Evolutionary conservation across 1,140 invertebrate species (phyloP), one percentile per base, ranked within the genome.

Genomic region (Lineus longissimus): DNA sequence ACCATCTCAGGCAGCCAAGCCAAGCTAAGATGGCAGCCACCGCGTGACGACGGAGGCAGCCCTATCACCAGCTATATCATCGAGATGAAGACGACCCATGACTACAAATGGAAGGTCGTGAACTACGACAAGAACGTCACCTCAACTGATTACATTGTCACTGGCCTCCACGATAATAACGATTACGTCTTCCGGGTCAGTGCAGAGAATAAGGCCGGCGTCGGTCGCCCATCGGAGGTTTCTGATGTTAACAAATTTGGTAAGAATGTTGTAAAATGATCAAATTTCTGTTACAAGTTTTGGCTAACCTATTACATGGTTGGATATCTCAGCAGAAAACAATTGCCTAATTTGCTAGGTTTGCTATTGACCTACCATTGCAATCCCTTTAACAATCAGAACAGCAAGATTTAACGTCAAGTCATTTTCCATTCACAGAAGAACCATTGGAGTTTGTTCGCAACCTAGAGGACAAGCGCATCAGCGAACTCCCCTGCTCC

Each of bases 171-270:
- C 2, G 93, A 97, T 81, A 93, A 93, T 27, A 94, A 96, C 78
- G 91, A 95, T 76, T 99, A 99, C 78, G 93, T 97, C 81, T 98
- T 98, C 82, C 87, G 95, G 70, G 91, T 99, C 1, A 89, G 90
- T 11, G 96, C 96, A 31, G 87, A 94, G 25, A 99, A 98, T 81
- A 91, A 93, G 29, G 95, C 94, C 59, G 97, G 97, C 36, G 84
- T 91, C 73, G 92, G 96, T 43, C 91, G 93, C 84, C 91, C 94
- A 27, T 95, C 92, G 63, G 93, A 97, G 55, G 71, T 73, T 45
- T 71, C 73, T 13, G 71, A 73, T 31, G 59, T 67, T 11, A 70
- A 74, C 4, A 6, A n/a, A 51, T 51, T 7, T n/a, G 47, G 47
- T 51, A 51, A 23, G 47, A 43, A 43, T 43, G 11, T 43, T 43